These are phyloP conservation scores for Poecilobothrus nobilitatus DNA, from an alignment of 2,888 invertebrate species.

Conservation along the genomic window DNA sequence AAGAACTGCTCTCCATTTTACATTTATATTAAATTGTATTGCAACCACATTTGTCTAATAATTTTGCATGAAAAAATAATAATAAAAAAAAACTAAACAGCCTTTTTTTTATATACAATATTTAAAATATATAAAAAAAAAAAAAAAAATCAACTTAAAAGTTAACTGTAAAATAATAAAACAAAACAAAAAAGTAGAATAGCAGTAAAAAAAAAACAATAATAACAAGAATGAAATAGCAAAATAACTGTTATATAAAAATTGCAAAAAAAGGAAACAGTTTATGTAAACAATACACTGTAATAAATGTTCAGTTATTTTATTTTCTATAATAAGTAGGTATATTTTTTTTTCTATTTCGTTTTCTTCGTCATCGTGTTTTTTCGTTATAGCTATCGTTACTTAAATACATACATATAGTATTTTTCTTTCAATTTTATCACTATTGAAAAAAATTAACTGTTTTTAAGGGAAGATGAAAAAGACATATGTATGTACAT, in stretches of 20 bases:
- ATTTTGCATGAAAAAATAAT: background rate
- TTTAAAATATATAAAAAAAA: too few relatives aligned
- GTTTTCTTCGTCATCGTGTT: too few relatives aligned
- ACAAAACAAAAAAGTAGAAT: background rate
- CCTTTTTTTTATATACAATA: too few relatives aligned
- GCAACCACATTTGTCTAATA: constrained; percentile 6
- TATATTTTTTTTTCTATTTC: too few relatives aligned
- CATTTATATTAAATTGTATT: background rate
- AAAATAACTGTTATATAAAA: background rate
- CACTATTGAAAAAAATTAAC: background rate
- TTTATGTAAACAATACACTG: background rate
- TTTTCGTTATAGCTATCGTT: background rate
- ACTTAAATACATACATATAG: too few relatives aligned
- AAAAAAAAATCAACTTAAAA: background rate
- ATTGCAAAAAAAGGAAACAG: constrained; percentile 1
- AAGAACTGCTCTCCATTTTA: background rate
- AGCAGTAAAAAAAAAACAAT: too few relatives aligned
- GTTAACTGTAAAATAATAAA: background rate
- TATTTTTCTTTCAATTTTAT: background rate
- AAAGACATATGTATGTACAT: too few relatives aligned
- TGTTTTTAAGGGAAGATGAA: background rate
- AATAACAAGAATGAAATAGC: too few relatives aligned
- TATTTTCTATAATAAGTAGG: too few relatives aligned
- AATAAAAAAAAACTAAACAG: background rate
- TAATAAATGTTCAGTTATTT: background rate